Evolutionary conservation across 2,888 invertebrate genomes (phyloP).

Genomic region (Parnassius orleans): DNA sequence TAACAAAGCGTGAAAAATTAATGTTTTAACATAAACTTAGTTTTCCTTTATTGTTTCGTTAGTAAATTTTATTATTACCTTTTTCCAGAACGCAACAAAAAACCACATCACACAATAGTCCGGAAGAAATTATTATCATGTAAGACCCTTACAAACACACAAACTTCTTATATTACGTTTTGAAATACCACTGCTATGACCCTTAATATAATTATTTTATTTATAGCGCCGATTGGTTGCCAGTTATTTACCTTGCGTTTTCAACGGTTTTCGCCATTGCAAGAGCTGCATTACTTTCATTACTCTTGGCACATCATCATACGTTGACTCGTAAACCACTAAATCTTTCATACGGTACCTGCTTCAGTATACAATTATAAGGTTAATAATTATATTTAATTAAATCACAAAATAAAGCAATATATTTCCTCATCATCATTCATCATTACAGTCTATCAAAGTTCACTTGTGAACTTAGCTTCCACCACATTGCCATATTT

Average conservation of each 20-base stretch:
- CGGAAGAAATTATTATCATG: not conserved
- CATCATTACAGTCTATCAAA: too few species aligned
- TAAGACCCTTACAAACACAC: not conserved
- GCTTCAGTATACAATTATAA: slow-evolving; percentile 19
- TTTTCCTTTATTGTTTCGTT: not conserved
- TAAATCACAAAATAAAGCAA: not conserved
- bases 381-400: not conserved
- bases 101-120: not conserved
- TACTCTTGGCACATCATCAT: slow-evolving; percentile 16
- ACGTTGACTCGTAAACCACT: slow-evolving; percentile 21
- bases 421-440: too few species aligned
- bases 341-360: slow-evolving; percentile 19
- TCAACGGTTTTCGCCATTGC: slow-evolving; percentile 14
- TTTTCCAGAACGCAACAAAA: slow-evolving; percentile 13
- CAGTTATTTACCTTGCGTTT: slow-evolving; percentile 11
- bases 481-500: too few species aligned
- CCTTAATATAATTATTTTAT: not conserved
- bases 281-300: slow-evolving; percentile 7
- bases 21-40: too few species aligned
- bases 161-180: not conserved
- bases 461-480: too few species aligned
- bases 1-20: too few species aligned
- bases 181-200: not conserved
- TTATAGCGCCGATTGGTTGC: slow-evolving; percentile 21
- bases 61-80: not conserved